phyloP scores from a whole-genome alignment of 2,797 vertebrate genomes.

The Tadarida brasiliensis region DNA sequence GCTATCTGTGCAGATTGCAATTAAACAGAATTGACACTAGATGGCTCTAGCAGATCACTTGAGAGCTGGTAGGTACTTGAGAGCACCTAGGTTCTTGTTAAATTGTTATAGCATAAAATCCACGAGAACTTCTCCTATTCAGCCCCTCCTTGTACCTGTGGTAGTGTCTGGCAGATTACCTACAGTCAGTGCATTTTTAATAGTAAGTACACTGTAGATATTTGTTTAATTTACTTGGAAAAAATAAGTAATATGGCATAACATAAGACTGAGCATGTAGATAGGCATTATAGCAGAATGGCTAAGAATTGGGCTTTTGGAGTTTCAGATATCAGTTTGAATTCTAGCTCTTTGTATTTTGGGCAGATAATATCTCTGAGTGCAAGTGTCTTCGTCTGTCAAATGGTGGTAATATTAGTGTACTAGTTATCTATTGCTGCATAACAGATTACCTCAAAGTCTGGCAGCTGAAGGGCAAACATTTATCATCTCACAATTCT shows the following conservation, averaged over 20 bases:
- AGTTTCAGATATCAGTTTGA: constrained; percentile 35
- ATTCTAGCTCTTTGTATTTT: constrained; percentile 29
- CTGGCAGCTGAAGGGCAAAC: not conserved
- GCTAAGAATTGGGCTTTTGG: constrained; percentile 24
- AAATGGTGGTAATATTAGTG: not conserved
- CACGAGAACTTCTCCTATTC: not conserved
- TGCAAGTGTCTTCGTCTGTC: constrained; percentile 24
- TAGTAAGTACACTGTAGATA: not conserved
- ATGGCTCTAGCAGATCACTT: constrained; percentile 53
- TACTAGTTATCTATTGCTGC: not conserved
- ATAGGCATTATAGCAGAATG: not conserved
- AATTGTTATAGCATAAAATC: constrained; percentile 22
- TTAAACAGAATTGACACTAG: constrained; percentile 65
- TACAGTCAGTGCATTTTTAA: not conserved
- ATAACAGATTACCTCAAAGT: not conserved
- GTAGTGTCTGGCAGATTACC: not conserved
- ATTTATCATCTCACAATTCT: not conserved
- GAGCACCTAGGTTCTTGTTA: not conserved
- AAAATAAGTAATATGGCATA: not conserved
- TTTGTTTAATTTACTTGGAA: constrained; percentile 39
- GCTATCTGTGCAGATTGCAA: not conserved
- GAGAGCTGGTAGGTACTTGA: not conserved
- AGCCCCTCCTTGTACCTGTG: not conserved
- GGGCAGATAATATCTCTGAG: not conserved
- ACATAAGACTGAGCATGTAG: not conserved